A percentile compares a stretch with the other conserved stretches of the same genome.
Conservation (phyloP, 2,797 vertebrate genomes). For the Manis pentadactyla region DNA sequence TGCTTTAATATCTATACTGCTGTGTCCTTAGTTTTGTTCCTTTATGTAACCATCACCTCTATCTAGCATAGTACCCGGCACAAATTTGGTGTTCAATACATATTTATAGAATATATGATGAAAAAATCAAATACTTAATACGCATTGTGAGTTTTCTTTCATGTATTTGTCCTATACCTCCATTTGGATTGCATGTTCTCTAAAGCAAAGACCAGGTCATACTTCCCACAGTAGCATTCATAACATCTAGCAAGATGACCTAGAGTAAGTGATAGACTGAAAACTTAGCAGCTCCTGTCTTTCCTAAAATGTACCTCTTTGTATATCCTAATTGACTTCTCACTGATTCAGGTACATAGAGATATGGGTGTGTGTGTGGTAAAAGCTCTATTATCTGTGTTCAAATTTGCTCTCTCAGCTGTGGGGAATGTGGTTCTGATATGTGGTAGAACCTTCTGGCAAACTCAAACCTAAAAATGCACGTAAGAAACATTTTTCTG, state of each 20-base stretch:
- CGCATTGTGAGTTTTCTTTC: background rate
- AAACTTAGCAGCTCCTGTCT: background rate
- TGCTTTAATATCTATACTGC: background rate
- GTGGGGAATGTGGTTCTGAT: background rate
- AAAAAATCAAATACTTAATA: background rate
- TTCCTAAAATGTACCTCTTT: background rate
- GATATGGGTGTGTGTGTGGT: accelerated
- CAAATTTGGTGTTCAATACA: background rate
- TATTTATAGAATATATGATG: background rate
- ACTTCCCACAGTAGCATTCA: background rate
- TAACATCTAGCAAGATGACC: background rate
- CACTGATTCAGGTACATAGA: background rate
- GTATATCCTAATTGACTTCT: background rate
- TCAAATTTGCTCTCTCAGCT: background rate
- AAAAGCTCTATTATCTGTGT: background rate
- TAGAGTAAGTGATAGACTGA: background rate
- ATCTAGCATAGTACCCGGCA: background rate
- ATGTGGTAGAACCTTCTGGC: background rate
- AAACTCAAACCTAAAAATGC: background rate
- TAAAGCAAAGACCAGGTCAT: background rate
- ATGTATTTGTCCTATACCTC: background rate
- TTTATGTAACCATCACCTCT: background rate
- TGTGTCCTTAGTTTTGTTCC: background rate
- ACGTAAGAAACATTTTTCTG: background rate
- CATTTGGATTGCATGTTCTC: background rate